Percentiles rank a stretch among this genome's conserved stretches.
phyloP scores from a whole-genome alignment of 2,888 invertebrate genomes.

The Dusona sp. region DNA sequence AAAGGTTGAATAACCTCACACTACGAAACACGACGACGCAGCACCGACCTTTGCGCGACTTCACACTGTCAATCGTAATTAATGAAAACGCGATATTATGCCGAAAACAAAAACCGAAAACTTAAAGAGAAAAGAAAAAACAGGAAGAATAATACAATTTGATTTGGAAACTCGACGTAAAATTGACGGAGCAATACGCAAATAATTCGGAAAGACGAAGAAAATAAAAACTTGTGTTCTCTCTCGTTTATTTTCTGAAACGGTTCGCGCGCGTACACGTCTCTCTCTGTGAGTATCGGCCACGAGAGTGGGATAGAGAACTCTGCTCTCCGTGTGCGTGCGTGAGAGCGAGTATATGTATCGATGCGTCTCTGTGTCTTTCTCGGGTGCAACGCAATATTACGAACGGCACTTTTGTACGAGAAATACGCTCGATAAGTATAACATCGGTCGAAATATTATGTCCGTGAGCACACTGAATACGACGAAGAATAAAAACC shows the following conservation, averaged over 20 bases:
- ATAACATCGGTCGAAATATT: conserved; percentile 38
- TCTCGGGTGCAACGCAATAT: conserved; percentile 56
- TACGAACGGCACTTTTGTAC: conserved; percentile 62
- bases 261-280: conserved; percentile 50
- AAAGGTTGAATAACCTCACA: conserved; percentile 45
- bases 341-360: not conserved
- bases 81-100: not conserved
- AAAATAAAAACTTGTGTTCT: not conserved
- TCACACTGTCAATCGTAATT: conserved; percentile 45
- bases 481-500: conserved; percentile 17
- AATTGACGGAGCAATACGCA: not conserved
- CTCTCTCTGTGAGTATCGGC: conserved; percentile 38
- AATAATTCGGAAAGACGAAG: not conserved
- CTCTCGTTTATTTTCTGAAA: conserved; percentile 22
- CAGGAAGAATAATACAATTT: not conserved
- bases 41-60: conserved; percentile 51
- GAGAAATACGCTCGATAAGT: conserved; percentile 48
- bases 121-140: not conserved
- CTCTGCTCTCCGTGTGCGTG: not conserved
- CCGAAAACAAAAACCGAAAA: not conserved
- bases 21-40: conserved; percentile 43
- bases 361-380: not conserved
- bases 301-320: conserved; percentile 43
- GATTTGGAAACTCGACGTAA: not conserved
- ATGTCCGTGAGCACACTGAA: conserved; percentile 37